Evolutionary conservation across 2,113 vertebrate genomes (phyloP), one percentile per base, ranked within the genome.

Genomic region (Etia nguti): DNA sequence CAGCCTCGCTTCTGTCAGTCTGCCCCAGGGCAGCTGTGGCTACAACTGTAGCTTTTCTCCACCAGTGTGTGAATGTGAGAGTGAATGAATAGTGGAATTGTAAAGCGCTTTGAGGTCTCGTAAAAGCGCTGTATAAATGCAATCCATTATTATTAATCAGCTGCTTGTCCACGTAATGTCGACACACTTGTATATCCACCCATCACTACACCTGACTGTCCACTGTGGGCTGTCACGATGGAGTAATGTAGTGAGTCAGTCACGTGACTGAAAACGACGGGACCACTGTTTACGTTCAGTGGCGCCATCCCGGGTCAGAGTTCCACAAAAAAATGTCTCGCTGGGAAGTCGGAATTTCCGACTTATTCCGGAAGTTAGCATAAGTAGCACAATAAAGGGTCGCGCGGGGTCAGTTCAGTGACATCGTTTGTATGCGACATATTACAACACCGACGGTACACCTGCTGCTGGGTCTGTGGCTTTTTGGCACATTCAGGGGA

Each of bases 171-270:
- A 16, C 24, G 4, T 16, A 0, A 59, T 59, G 26, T 16, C 56
- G 26, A 59, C 56, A 16, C 56, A 5, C 24, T 8, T 0, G 29
- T 29, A n/a, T 13, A 29, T 26, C 56, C 56, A 59, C 8, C 24
- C 56, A 59, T 0, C 56, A 29, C 56, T 5, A 59, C 13, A 29
- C 0, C 56, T 8, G 8, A 13, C 56, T 16, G 56, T 15, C 56
- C 56, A 29, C 26, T 10, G 26, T 59, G 57, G 57, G 57, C 29
- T 31, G 56, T 59, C 26, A 0, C 15, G 26, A 31, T 1, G 3
- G 56, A 59, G 26, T 29, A 10, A 59, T 6, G 56, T 10, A n/a
- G 8, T 1, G 48, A 31, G 4, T 31, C 29, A 31, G 29, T 31
- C 29, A 31, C 29, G 5, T 31, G 5, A 5, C 29, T 31, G 29